Evolutionary conservation across 2,888 invertebrate genomes (phyloP), one percentile per base, ranked within the genome.

Genomic region (Melanophora roralis): DNA sequence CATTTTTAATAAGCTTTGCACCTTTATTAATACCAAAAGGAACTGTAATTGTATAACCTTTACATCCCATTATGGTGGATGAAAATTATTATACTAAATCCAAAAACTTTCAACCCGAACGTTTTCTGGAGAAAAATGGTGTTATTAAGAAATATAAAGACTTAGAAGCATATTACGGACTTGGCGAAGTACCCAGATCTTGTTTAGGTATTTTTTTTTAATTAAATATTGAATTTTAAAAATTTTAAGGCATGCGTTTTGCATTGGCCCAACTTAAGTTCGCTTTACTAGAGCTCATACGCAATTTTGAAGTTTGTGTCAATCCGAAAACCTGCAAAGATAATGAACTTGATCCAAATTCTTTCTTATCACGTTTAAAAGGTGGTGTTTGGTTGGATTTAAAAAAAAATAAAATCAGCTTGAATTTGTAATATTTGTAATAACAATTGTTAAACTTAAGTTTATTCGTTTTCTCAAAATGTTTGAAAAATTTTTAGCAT

Each of bases 171-270:
- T 81, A 27, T 45, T 57, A 73, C 2, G 82, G 67, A 21, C 82
- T 83, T 55, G 75, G 82, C 0, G 79, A 83, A 71, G 83, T 82
- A 19, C 82, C 83, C 1, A 64, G 83, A 38, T 45, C 72, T 8
- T 83, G 83, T 27, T 62, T 81, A 0, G 83, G 83, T 83, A 45
- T 67, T 57, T 51, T 32, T 5, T n/a, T 5, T 5, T 27, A 5
- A 27, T 1, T 36, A 14, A 1, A 11, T n/a, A n/a, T n/a, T n/a
- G n/a, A 16, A 12, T 27, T 40, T 0, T 57, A 1, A 8, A 16
- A 55, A 38, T 4, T n/a, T 79, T 0, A 11, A 88, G 89, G 90
- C 38, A 89, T 87, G 87, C 86, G 86, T 14, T 90, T 89, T 83
- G 90, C 88, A 2, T 2, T 86, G 14, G 80, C 84, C 0, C 89